phyloP scores from a whole-genome alignment of 2,113 vertebrate genomes.

The Psammodynastes pulverulentus region DNA sequence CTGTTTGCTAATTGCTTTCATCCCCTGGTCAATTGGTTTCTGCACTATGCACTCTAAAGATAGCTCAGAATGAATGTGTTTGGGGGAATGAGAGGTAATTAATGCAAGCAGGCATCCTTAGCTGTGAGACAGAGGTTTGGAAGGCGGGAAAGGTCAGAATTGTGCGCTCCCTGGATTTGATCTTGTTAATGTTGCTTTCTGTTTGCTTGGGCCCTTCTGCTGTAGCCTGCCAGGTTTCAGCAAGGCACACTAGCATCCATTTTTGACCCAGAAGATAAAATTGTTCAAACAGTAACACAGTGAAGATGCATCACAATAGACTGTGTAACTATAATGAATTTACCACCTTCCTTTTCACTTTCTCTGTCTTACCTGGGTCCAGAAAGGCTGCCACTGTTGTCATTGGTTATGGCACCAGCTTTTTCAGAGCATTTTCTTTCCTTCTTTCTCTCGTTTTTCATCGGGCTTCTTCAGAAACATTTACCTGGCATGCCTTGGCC shows the following conservation, averaged over 20 bases:
- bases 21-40: slow-evolving; percentile 69
- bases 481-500: slow-evolving; percentile 24
- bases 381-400: slow-evolving; percentile 35
- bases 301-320: slow-evolving; percentile 20
- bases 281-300: slow-evolving; percentile 42
- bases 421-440: slow-evolving; percentile 41
- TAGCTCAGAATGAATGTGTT: slow-evolving; percentile 64
- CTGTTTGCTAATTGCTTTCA: slow-evolving; percentile 79
- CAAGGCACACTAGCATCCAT: slow-evolving; percentile 72
- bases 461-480: slow-evolving; percentile 46
- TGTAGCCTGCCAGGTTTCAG: slow-evolving; percentile 54
- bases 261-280: slow-evolving; percentile 69
- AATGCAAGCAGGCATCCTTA: slow-evolving; percentile 71
- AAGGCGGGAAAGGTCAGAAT: slow-evolving; percentile 49
- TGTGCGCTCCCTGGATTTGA: slow-evolving; percentile 55
- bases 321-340: neutral
- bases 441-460: neutral
- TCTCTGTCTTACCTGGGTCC: slow-evolving; percentile 51
- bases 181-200: neutral
- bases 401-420: slow-evolving; percentile 47
- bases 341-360: slow-evolving; percentile 55
- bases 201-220: slow-evolving; percentile 58
- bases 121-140: slow-evolving; percentile 74
- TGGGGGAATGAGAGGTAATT: slow-evolving; percentile 74
- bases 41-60: slow-evolving; percentile 71